Conservation (phyloP, 2,888 invertebrate genomes). For the Theristus sp. region DNA sequence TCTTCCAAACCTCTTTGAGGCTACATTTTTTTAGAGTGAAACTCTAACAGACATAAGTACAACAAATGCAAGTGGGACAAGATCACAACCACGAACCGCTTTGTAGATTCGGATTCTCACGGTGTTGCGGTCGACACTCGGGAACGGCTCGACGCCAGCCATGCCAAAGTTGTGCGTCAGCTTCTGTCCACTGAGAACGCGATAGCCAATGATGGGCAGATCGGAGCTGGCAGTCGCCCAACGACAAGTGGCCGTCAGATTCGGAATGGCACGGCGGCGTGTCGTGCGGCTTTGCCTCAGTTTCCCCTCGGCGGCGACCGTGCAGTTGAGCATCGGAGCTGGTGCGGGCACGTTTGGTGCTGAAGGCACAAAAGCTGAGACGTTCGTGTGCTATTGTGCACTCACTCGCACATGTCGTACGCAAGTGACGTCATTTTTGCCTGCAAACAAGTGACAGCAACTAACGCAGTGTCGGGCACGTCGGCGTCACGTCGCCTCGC, state of each 20-base stretch:
- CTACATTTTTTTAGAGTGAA: too few relatives aligned
- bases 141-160: neutral
- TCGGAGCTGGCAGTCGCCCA: too few relatives aligned
- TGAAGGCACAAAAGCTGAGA: neutral
- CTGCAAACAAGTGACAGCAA: neutral
- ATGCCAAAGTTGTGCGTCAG: slow-evolving; percentile 3
- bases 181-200: slow-evolving; percentile 4
- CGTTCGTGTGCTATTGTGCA: too few relatives aligned
- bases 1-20: too few relatives aligned
- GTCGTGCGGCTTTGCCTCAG: too few relatives aligned
- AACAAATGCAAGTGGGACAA: too few relatives aligned
- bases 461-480: neutral
- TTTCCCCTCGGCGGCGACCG: neutral
- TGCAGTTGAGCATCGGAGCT: neutral
- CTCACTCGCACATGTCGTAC: too few relatives aligned
- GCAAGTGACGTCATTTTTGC: neutral
- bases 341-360: neutral
- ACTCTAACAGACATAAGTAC: too few relatives aligned
- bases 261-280: too few relatives aligned
- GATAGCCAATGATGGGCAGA: slow-evolving; percentile 6
- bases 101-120: neutral
- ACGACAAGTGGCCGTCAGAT: neutral
- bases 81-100: too few relatives aligned
- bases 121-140: slow-evolving; percentile 6
- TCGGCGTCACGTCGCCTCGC: neutral